Evolutionary conservation across 2,113 vertebrate genomes (phyloP).

Genomic region (Elgaria multicarinata): DNA sequence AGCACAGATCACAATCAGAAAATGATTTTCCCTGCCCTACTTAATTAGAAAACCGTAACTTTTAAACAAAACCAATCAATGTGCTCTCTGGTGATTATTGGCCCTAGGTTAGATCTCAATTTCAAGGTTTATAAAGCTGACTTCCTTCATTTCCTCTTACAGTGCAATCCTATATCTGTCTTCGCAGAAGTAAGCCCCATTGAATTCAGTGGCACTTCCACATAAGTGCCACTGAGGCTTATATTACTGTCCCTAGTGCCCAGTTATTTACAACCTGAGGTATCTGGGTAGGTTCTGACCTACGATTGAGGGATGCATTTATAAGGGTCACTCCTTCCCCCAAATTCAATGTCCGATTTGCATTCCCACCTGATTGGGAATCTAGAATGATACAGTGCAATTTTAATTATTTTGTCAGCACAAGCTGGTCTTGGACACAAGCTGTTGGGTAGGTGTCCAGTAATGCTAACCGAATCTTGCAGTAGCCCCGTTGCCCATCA

Average conservation of each 20-base stretch:
- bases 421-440: slow-evolving; percentile 11
- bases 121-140: not conserved
- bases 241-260: not conserved
- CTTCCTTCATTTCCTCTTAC: not conserved
- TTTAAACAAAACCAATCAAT: not conserved
- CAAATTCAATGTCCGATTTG: not conserved
- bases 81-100: not conserved
- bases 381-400: not conserved
- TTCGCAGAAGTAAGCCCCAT: not conserved
- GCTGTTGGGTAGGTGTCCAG: slow-evolving; percentile 5
- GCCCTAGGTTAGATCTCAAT: not conserved
- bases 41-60: not conserved
- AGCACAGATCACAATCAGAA: not conserved
- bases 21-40: not conserved
- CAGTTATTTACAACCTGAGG: not conserved
- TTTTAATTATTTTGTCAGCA: not conserved
- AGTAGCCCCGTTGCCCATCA: not conserved
- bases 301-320: not conserved
- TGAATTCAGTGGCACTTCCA: not conserved
- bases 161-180: not conserved
- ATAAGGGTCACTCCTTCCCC: not conserved
- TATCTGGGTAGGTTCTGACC: not conserved
- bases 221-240: not conserved
- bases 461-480: slow-evolving; percentile 24
- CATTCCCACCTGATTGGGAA: not conserved